phyloP scores from a whole-genome alignment of 2,888 invertebrate genomes.

The Folsomia candida region DNA sequence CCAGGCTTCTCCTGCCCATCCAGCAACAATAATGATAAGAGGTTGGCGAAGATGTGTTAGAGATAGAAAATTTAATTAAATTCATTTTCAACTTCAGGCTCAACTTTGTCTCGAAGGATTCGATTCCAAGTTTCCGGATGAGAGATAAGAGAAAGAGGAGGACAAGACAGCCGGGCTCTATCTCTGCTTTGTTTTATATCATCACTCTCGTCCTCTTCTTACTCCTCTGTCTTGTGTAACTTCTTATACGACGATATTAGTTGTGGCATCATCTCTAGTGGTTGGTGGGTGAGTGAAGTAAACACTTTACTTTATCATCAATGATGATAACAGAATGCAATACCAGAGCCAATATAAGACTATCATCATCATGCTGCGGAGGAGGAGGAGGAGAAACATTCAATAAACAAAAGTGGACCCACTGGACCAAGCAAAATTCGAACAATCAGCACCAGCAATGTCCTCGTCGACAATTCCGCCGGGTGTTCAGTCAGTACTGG shows the following conservation, averaged over 20 bases:
- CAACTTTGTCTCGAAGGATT: background rate
- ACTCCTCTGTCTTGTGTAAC: background rate
- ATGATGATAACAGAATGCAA: background rate
- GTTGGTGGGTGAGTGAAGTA: background rate
- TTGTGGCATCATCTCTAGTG: too few relatives aligned
- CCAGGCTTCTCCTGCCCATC: too few relatives aligned
- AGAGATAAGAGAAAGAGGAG: constrained; percentile 13
- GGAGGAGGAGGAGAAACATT: too few relatives aligned
- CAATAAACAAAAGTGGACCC: background rate
- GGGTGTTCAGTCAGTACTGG: too few relatives aligned
- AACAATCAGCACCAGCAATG: too few relatives aligned
- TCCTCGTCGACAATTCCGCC: too few relatives aligned
- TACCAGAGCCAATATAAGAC: background rate
- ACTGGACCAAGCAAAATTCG: background rate
- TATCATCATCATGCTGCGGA: too few relatives aligned
- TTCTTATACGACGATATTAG: too few relatives aligned
- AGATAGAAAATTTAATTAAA: background rate
- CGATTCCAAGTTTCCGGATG: constrained; percentile 19
- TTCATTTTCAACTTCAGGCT: background rate
- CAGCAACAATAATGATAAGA: too few relatives aligned
- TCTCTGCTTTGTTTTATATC: background rate
- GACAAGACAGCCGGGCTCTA: too few relatives aligned
- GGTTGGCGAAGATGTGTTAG: too few relatives aligned
- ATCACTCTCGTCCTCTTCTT: background rate
- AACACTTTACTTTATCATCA: background rate